These are phyloP conservation scores for Panzeria rudis DNA, from an alignment of 2,888 invertebrate species.

Conservation along the genomic window DNA sequence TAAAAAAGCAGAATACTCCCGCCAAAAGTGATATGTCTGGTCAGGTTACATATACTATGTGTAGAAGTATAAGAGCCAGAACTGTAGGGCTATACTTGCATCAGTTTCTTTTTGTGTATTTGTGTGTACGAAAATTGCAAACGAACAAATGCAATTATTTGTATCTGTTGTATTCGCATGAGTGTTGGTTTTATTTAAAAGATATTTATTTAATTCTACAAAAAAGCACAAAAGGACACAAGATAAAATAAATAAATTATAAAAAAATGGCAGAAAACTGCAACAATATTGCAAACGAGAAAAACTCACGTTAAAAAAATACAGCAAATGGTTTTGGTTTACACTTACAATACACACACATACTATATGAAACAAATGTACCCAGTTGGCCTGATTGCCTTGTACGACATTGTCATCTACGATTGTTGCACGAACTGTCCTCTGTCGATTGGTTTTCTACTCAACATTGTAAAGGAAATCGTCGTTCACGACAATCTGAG, in stretches of 20 bases:
- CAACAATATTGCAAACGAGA: constrained; percentile 41
- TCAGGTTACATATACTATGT: no score
- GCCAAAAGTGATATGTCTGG: no score
- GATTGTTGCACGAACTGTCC: no score
- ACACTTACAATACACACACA: not conserved
- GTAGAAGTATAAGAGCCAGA: not conserved
- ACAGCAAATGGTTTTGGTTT: constrained; percentile 15
- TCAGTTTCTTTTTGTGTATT: not conserved
- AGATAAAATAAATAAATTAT: constrained; percentile 34
- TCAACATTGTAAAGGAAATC: no score
- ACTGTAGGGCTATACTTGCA: not conserved
- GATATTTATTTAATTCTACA: constrained; percentile 64
- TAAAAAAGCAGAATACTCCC: no score
- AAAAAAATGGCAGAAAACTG: constrained; percentile 32
- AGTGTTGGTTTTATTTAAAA: constrained; percentile 61
- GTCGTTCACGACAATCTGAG: no score
- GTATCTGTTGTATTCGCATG: constrained; percentile 37
- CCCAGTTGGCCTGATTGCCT: no score
- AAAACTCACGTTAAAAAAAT: constrained; percentile 9
- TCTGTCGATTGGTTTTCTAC: no score
- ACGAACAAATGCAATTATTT: constrained; percentile 53
- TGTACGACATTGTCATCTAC: no score
- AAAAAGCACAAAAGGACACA: constrained; percentile 17
- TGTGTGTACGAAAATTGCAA: constrained; percentile 20
- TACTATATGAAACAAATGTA: not conserved